Conservation (phyloP, 37 sponge, comb jelly and placozoan genomes). For the Oopsacas minuta region DNA sequence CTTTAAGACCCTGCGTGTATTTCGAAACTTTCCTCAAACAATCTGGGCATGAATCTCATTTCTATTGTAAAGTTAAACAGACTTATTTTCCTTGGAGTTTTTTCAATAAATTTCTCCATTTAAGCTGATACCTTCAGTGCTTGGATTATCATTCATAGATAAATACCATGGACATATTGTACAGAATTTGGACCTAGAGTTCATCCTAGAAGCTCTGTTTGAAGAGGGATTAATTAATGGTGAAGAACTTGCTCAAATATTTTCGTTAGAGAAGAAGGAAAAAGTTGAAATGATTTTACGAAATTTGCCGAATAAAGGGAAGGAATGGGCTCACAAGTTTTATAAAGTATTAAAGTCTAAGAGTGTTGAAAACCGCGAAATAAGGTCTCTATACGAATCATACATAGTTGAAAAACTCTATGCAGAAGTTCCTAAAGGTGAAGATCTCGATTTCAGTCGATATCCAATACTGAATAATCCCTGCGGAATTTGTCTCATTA, state of each 20-base stretch:
- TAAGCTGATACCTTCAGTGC: background rate
- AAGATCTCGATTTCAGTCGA: slow-evolving; percentile 1
- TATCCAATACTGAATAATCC: background rate
- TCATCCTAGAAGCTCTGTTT: background rate
- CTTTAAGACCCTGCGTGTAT: background rate
- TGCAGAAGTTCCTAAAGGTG: background rate
- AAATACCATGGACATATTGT: background rate
- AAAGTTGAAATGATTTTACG: background rate
- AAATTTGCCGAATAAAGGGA: background rate
- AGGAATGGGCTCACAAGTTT: background rate
- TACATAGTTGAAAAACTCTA: background rate
- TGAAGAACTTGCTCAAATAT: background rate
- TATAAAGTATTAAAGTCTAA: background rate
- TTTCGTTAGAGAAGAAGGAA: background rate
- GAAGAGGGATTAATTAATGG: slow-evolving; percentile 12
- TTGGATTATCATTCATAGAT: background rate
- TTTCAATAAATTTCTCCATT: background rate
- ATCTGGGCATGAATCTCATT: background rate
- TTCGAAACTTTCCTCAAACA: background rate
- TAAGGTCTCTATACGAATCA: background rate
- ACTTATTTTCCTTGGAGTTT: slow-evolving; percentile 6
- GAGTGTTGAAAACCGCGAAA: background rate
- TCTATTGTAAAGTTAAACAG: slow-evolving; percentile 16
- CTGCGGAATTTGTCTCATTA: background rate
- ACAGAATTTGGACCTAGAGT: background rate